A percentile compares a stretch with the other conserved stretches of the same genome.
Conservation (phyloP, 2,113 vertebrate species). For the Ammospiza caudacuta region DNA sequence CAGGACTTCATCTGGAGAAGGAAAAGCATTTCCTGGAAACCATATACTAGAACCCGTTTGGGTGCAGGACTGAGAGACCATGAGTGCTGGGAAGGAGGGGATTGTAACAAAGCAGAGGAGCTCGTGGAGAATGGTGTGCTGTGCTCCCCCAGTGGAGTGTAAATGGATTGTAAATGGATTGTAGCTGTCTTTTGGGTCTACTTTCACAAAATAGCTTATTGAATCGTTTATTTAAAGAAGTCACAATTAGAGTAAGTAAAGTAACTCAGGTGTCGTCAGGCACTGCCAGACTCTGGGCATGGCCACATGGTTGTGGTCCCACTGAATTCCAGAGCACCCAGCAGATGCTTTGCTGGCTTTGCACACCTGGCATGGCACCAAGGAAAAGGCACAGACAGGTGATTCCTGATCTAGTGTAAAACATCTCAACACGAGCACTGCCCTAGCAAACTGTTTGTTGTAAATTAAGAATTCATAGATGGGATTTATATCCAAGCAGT, state of each 20-base stretch:
- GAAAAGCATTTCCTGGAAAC: not conserved
- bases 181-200: not conserved
- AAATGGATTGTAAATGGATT: not conserved
- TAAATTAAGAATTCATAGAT: not conserved
- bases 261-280: not conserved
- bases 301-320: fast-evolving
- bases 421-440: not conserved
- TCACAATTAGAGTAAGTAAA: not conserved
- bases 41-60: not conserved
- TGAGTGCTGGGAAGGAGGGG: not conserved
- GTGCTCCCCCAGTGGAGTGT: not conserved
- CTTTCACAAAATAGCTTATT: not conserved
- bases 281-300: not conserved
- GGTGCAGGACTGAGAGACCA: not conserved
- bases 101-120: not conserved
- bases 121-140: not conserved
- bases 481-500: not conserved
- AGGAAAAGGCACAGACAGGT: not conserved
- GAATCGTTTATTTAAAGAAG: not conserved
- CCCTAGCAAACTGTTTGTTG: not conserved
- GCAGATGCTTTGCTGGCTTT: not conserved
- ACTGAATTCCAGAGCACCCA: not conserved
- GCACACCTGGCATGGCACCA: not conserved
- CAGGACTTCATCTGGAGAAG: not conserved
- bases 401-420: not conserved